Base-by-base conservation (phyloP, 2,113 vertebrate genomes). In the Chrysemys picta region DNA sequence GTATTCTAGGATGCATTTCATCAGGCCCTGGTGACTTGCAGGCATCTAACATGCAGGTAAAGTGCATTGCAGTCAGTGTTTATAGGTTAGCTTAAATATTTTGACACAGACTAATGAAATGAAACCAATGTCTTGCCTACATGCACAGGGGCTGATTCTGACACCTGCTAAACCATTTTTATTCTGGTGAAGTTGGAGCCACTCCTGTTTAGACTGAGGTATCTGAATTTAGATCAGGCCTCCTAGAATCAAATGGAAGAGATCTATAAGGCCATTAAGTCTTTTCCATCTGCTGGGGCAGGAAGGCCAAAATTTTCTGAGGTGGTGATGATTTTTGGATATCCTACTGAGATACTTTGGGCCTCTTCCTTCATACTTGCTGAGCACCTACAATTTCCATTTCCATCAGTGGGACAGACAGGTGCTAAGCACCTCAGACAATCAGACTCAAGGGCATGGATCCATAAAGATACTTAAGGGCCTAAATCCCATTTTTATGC, bases 41-140 rank as follows among this genome's bases (percentile, higher is more conserved):
- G n/a, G n/a, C n/a, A n/a, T n/a, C n/a, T n/a, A n/a, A n/a, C 1
- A 0, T 49, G 27, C 49, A n/a, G 35, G 62, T 19, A 53, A 78
- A 12, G 45, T 53, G 87, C 72, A 38, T 14, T 69, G 49, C 12
- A n/a, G 53, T 72, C 59, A 35, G 29, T 49, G 57, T 52, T 54
- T 21, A 82, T n/a, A 59, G 53, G 84, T 31, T 25, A 79, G 25
- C 29, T 87, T 89, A 87, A 42, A 83, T 81, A 78, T 13, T 65
- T 52, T 8, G 45, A 38, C 42, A 78, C 50, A n/a, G n/a, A 38
- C 17, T 38, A 38, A 69, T n/a, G 13, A 69, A 72, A n/a, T n/a
- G n/a, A 72, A 72, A 72, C 13, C 4, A 38, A 38, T 72, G 65
- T 38, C n/a, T 38, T 38, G 65, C 10, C 38, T 13, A 52, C 5